These are phyloP conservation scores for Acanthisitta chloris DNA, from an alignment of 2,113 vertebrate genomes.

Conservation along the genomic window DNA sequence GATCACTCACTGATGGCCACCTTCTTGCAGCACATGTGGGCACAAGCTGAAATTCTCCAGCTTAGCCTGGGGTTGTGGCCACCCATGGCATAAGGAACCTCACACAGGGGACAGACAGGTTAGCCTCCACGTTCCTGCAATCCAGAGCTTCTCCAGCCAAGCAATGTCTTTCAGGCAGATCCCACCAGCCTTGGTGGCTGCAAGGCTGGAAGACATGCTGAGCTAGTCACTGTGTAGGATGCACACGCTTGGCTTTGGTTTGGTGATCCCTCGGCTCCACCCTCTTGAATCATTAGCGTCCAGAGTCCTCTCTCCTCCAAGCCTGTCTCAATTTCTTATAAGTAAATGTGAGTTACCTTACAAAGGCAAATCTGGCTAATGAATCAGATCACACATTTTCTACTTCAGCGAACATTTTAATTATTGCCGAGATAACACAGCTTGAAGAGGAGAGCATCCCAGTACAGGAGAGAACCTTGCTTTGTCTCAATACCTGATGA, in stretches of 20 bases:
- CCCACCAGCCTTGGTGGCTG: not conserved
- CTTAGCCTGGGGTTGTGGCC: not conserved
- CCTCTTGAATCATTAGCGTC: not conserved
- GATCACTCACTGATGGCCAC: not conserved
- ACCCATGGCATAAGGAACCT: not conserved
- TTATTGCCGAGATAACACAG: conserved; percentile 67
- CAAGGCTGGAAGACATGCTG: not conserved
- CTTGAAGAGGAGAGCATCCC: conserved; percentile 57
- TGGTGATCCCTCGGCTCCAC: not conserved
- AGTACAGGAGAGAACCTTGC: conserved; percentile 24
- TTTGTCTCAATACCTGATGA: conserved; percentile 68
- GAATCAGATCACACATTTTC: conserved; percentile 60
- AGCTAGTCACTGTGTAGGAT: not conserved
- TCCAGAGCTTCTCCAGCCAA: not conserved
- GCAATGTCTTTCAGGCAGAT: rapidly evolving
- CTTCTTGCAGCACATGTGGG: not conserved
- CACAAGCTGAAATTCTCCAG: not conserved
- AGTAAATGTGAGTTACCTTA: not conserved
- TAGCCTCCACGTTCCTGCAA: not conserved
- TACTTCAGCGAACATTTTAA: conserved; percentile 69
- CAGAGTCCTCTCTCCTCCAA: not conserved
- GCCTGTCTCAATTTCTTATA: not conserved
- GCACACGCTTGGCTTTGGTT: not conserved
- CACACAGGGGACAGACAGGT: not conserved
- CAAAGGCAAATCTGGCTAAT: conserved; percentile 52